Evolutionary conservation across 2,888 invertebrate species (phyloP).

Genomic region (Gymnosoma rotundatum): DNA sequence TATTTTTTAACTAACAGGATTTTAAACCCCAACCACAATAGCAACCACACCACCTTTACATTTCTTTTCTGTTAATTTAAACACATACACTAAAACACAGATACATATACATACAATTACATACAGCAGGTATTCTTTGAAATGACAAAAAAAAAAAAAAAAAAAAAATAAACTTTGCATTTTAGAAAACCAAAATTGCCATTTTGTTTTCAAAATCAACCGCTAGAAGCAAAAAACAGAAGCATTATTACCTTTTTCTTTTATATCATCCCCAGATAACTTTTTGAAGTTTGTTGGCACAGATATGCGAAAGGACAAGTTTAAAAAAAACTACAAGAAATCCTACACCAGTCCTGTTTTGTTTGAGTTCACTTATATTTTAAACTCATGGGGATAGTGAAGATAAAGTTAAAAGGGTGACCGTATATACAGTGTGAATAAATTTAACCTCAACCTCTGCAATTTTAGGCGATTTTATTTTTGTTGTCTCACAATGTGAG

Average conservation of each 20-base stretch:
- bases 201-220: constrained; percentile 45
- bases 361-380: no score
- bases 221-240: neutral
- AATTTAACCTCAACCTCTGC: no score
- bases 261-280: neutral
- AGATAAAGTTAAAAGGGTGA: no score
- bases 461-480: no score
- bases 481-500: no score
- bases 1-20: constrained; percentile 59
- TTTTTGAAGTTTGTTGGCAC: neutral
- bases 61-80: neutral
- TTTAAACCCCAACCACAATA: constrained; percentile 51
- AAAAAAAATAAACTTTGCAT: constrained; percentile 37
- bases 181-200: constrained; percentile 55
- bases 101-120: neutral
- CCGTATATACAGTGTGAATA: no score
- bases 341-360: neutral
- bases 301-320: neutral
- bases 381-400: no score
- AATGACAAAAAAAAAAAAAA: constrained; percentile 1
- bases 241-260: constrained; percentile 5
- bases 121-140: neutral
- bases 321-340: neutral
- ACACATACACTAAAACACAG: constrained; percentile 12
- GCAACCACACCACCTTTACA: constrained; percentile 32